Conservation (phyloP, 2,113 vertebrate species). For the Bujurquina vittata region DNA sequence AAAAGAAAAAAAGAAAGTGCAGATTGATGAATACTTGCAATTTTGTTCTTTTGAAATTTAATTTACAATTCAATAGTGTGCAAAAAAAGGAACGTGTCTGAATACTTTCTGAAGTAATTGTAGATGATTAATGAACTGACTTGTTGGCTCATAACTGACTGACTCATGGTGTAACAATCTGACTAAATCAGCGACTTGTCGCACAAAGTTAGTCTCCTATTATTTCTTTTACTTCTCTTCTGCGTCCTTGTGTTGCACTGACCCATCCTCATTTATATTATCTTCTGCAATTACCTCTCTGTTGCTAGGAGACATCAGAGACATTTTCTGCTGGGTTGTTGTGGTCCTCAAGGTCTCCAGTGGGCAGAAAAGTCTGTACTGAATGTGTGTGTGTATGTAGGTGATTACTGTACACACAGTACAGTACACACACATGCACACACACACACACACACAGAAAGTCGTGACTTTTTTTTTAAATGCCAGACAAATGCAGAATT, state of each 20-base stretch:
- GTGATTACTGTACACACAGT: conserved; percentile 30
- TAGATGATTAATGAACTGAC: neutral
- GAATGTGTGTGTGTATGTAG: conserved; percentile 28
- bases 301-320: conserved; percentile 71
- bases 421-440: neutral
- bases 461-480: conserved; percentile 27
- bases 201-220: conserved; percentile 17
- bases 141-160: neutral
- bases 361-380: conserved; percentile 45
- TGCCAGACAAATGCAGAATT: conserved; percentile 19
- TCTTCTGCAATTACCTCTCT: conserved; percentile 57
- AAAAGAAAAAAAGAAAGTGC: neutral
- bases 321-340: conserved; percentile 37
- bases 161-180: neutral
- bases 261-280: conserved; percentile 54
- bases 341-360: conserved; percentile 61
- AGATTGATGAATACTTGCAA: neutral
- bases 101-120: neutral
- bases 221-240: neutral
- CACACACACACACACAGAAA: neutral
- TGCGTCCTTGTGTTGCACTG: conserved; percentile 36
- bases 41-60: neutral
- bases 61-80: neutral
- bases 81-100: neutral
- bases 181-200: conserved; percentile 4